A percentile compares a stretch with the other conserved stretches of the same genome.
Evolutionary conservation across 64 coral and sea anemone species (phyloP).

Genomic region (Trachythela sp.): DNA sequence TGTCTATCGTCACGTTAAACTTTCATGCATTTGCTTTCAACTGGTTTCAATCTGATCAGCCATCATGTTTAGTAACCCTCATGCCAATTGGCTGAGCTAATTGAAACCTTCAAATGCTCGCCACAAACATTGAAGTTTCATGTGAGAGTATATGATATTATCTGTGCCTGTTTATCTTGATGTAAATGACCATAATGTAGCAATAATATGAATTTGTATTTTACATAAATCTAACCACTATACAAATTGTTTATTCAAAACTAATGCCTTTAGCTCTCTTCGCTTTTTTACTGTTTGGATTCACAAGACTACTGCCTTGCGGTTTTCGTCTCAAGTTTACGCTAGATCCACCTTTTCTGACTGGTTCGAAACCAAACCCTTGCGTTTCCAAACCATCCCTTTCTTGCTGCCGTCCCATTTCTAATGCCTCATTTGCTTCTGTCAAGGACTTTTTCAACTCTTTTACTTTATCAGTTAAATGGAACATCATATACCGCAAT

Average conservation of each 20-base stretch:
- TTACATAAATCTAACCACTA: not conserved
- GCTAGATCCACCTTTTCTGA: not conserved
- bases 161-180: too few species aligned
- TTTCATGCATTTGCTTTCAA: too few species aligned
- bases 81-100: too few species aligned
- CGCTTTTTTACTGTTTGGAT: not conserved
- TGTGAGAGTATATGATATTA: too few species aligned
- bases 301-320: not conserved
- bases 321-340: not conserved
- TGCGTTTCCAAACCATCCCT: not conserved
- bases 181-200: not conserved
- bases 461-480: conserved; percentile 18
- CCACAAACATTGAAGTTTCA: too few species aligned
- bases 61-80: too few species aligned
- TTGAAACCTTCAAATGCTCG: too few species aligned
- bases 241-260: not conserved
- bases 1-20: too few species aligned
- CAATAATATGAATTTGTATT: not conserved
- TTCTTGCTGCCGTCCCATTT: not conserved
- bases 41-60: too few species aligned
- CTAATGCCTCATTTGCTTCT: not conserved
- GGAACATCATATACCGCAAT: not conserved
- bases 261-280: conserved; percentile 16
- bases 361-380: not conserved
- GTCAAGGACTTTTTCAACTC: not conserved